These are phyloP conservation scores for Metellina segmentata DNA, from an alignment of 2,888 invertebrate species.

Conservation along the genomic window DNA sequence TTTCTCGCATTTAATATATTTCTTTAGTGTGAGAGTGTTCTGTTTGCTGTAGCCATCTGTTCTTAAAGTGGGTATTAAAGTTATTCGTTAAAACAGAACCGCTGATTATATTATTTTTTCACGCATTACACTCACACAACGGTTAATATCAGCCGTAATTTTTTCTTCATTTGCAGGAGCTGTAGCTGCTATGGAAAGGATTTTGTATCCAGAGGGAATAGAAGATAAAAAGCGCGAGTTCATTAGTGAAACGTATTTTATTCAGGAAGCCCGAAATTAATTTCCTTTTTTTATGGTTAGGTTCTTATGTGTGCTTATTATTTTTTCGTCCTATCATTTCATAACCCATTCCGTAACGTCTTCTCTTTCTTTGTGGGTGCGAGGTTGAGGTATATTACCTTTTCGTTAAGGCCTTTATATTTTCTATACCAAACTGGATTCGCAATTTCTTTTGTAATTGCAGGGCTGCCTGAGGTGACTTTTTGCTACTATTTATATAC, in stretches of 20 bases:
- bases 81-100: neutral
- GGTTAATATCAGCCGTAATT: neutral
- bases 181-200: neutral
- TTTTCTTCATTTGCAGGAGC: neutral
- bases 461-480: too few species aligned
- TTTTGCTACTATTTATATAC: too few species aligned
- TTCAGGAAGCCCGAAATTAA: neutral
- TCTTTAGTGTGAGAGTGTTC: too few species aligned
- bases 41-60: too few species aligned
- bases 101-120: neutral
- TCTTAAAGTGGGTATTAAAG: neutral
- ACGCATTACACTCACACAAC: neutral
- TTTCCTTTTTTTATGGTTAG: neutral
- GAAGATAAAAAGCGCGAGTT: neutral
- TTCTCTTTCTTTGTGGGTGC: neutral
- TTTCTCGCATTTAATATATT: too few species aligned
- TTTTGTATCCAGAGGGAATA: neutral
- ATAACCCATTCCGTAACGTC: neutral
- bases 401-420: too few species aligned
- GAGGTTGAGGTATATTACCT: neutral
- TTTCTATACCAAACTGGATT: too few species aligned
- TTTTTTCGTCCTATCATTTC: neutral
- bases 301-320: neutral
- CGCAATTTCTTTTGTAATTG: too few species aligned
- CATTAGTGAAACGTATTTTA: neutral